Conservation (phyloP, 2,113 vertebrate species). For the Entosphenus tridentatus region DNA sequence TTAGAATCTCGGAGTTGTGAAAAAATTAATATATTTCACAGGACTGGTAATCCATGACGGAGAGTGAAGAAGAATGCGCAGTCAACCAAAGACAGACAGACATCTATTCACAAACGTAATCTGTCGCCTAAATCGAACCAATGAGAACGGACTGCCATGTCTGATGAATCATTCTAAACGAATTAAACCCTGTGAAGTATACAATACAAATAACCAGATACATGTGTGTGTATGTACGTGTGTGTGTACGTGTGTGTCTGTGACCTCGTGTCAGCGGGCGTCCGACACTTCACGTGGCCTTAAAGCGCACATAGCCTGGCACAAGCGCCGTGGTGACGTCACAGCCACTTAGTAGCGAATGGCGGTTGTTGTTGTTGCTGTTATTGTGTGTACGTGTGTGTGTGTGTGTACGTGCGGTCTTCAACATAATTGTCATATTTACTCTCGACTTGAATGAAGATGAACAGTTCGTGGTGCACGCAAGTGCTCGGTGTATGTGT, state of each 20-base stretch:
- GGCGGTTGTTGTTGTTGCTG: not conserved
- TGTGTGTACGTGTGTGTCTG: not conserved
- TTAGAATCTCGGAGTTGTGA: too few species aligned
- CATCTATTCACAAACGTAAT: too few species aligned
- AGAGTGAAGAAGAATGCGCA: too few species aligned
- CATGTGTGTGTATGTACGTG: slow-evolving; percentile 2
- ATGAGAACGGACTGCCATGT: too few species aligned
- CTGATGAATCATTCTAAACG: too few species aligned
- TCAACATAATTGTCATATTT: not conserved
- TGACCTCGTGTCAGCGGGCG: not conserved
- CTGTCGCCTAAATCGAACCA: too few species aligned
- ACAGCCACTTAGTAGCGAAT: too few species aligned
- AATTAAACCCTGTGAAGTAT: too few species aligned
- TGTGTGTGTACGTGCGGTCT: not conserved
- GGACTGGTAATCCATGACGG: too few species aligned
- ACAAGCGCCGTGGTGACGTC: too few species aligned
- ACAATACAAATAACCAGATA: not conserved
- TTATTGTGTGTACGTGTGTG: not conserved
- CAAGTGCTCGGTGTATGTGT: not conserved
- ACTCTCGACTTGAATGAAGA: not conserved
- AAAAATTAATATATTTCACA: too few species aligned
- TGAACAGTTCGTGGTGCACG: not conserved
- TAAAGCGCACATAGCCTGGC: not conserved
- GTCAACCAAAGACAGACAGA: too few species aligned
- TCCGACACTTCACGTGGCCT: not conserved